These are phyloP conservation scores for Amblyraja radiata DNA, from an alignment of 2,797 vertebrate genomes.

Conservation along the genomic window DNA sequence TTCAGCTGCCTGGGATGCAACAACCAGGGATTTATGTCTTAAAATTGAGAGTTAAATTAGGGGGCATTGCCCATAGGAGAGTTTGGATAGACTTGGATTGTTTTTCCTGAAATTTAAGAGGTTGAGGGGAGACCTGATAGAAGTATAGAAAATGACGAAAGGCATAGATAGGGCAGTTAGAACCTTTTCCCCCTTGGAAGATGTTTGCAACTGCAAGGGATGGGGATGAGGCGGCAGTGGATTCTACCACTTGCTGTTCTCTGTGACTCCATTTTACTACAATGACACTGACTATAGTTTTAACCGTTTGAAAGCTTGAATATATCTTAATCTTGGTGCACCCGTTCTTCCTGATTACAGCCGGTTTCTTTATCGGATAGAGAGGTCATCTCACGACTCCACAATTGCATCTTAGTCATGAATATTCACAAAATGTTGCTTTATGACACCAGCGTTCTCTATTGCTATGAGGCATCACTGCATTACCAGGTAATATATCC, in stretches of 20 bases:
- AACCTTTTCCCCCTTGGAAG: no score
- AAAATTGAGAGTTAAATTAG: no score
- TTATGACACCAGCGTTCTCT: slow-evolving; percentile 90
- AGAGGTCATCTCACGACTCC: slow-evolving; percentile 89
- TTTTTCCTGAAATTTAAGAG: no score
- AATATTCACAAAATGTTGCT: slow-evolving; percentile 76
- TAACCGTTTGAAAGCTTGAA: not conserved
- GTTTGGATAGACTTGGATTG: no score
- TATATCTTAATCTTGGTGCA: not conserved
- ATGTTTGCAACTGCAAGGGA: no score
- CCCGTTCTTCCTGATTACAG: slow-evolving; percentile 51
- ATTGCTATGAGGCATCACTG: slow-evolving; percentile 89
- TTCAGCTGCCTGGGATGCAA: no score
- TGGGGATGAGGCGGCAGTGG: not conserved
- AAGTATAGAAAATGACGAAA: no score
- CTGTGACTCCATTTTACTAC: not conserved
- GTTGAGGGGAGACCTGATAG: no score
- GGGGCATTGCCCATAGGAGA: no score
- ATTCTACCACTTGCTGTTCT: no score
- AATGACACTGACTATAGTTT: not conserved
- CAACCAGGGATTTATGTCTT: no score
- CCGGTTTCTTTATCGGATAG: slow-evolving; percentile 75
- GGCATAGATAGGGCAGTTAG: no score
- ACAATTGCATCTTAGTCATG: slow-evolving; percentile 84
- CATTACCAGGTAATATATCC: slow-evolving; percentile 71